A percentile compares a stretch with the other conserved stretches of the same genome.
Evolutionary conservation across 2,888 invertebrate species (phyloP).

Genomic region (Adelognathus sp.): DNA sequence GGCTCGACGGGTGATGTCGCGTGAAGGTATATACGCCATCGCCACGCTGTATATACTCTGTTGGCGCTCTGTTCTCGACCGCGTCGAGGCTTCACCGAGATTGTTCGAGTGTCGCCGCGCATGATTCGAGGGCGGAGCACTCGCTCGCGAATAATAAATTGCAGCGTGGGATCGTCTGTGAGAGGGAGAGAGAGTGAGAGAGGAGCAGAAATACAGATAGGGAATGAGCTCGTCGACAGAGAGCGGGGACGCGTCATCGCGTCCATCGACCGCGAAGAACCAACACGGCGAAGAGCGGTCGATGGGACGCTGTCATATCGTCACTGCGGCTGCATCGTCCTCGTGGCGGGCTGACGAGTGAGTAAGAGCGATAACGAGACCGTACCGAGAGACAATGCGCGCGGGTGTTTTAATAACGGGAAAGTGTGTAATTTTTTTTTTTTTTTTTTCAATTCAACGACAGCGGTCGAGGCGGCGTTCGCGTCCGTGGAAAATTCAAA

Average conservation of each 20-base stretch:
- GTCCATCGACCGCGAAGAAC: slow-evolving; percentile 51
- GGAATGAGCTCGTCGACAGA: background rate
- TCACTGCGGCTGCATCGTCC: slow-evolving; percentile 4
- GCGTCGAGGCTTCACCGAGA: background rate
- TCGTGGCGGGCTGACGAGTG: slow-evolving; percentile 21
- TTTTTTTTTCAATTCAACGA: background rate
- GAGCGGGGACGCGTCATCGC: slow-evolving; percentile 39
- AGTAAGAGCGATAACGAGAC: slow-evolving; percentile 25
- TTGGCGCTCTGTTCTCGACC: background rate
- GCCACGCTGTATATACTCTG: background rate
- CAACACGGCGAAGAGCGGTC: background rate
- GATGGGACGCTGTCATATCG: slow-evolving; percentile 28
- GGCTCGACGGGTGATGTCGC: slow-evolving; percentile 10
- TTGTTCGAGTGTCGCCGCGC: slow-evolving; percentile 19
- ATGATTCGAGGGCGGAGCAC: slow-evolving; percentile 28
- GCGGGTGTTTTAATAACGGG: slow-evolving; percentile 62
- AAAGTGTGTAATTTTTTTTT: slow-evolving; percentile 57
- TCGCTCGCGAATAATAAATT: slow-evolving; percentile 15
- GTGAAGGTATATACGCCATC: slow-evolving; percentile 4
- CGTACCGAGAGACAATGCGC: slow-evolving; percentile 36
- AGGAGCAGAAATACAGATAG: background rate
- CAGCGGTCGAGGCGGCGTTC: slow-evolving; percentile 7
- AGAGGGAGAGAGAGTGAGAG: background rate
- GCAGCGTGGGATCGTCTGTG: background rate
- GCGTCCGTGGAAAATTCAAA: slow-evolving; percentile 66